A percentile compares a stretch with the other conserved stretches of the same genome.
Conservation (phyloP, 2,113 vertebrate genomes). For the Agelaius tricolor region DNA sequence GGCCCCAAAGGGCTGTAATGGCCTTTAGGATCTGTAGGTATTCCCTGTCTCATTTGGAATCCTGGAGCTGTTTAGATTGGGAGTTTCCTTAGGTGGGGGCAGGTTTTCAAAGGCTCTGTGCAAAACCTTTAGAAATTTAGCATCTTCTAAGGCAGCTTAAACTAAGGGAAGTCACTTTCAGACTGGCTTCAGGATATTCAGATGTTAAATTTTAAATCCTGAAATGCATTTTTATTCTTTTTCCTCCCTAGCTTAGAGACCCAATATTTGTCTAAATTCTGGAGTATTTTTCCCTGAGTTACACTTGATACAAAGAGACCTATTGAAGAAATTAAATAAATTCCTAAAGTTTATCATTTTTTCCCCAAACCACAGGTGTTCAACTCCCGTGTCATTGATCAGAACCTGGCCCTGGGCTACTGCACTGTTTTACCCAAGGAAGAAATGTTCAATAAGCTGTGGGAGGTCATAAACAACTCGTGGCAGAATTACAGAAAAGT, state of each 20-base stretch:
- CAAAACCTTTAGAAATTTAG: background rate
- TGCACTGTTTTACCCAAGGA: slow-evolving; percentile 85
- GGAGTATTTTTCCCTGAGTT: background rate
- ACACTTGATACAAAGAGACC: background rate
- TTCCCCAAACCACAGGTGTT: slow-evolving; percentile 79
- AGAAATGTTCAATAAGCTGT: slow-evolving; percentile 86
- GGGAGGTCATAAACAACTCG: slow-evolving; percentile 89
- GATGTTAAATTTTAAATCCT: background rate
- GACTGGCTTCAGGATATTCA: background rate
- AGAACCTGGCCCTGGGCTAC: slow-evolving; percentile 87
- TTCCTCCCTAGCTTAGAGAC: background rate
- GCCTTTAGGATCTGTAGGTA: background rate
- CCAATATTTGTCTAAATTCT: background rate
- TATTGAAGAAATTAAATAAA: background rate
- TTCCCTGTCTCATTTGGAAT: background rate
- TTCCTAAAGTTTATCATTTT: background rate
- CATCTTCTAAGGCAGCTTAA: background rate
- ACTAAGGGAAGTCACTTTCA: background rate
- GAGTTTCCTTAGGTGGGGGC: background rate
- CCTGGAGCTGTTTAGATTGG: background rate
- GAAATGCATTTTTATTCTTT: background rate
- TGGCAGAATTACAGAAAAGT: slow-evolving; percentile 95
- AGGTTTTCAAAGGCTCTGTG: background rate
- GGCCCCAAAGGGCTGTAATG: background rate
- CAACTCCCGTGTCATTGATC: slow-evolving; percentile 88